Percentiles rank a stretch among this genome's conserved stretches.
Evolutionary conservation across 2,888 invertebrate species (phyloP).

Genomic region (Leucoma salicis): DNA sequence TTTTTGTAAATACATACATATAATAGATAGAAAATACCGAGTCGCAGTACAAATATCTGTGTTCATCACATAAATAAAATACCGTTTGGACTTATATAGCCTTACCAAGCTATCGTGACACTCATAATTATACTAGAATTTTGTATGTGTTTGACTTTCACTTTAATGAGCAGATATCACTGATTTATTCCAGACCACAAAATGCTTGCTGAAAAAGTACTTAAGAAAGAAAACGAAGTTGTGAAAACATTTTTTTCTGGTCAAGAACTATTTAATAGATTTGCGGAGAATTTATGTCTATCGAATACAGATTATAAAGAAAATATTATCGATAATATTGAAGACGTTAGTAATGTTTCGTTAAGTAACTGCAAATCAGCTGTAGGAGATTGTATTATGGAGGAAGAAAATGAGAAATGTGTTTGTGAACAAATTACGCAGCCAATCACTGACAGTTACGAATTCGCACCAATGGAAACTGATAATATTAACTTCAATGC

Average conservation of each 20-base stretch:
- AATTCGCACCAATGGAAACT: slow-evolving; percentile 29
- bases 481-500: slow-evolving; percentile 16
- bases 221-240: too few relatives aligned
- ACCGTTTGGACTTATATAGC: too few relatives aligned
- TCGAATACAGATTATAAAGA: background rate
- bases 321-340: background rate
- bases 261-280: background rate
- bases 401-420: slow-evolving; percentile 39
- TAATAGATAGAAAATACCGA: too few relatives aligned
- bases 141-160: too few relatives aligned
- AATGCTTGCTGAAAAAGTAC: too few relatives aligned
- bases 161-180: too few relatives aligned
- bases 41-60: too few relatives aligned
- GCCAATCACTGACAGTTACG: slow-evolving; percentile 31
- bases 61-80: too few relatives aligned
- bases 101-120: too few relatives aligned
- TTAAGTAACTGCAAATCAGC: slow-evolving; percentile 44
- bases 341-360: slow-evolving; percentile 13
- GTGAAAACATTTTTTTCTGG: background rate
- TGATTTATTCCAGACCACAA: too few relatives aligned
- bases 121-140: too few relatives aligned
- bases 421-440: slow-evolving; percentile 52
- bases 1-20: too few relatives aligned
- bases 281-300: background rate
- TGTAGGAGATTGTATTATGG: slow-evolving; percentile 52